Evolutionary conservation across 1,140 invertebrate genomes (phyloP), one percentile per base, ranked within the genome.

Genomic region (Saccostrea cuccullata): DNA sequence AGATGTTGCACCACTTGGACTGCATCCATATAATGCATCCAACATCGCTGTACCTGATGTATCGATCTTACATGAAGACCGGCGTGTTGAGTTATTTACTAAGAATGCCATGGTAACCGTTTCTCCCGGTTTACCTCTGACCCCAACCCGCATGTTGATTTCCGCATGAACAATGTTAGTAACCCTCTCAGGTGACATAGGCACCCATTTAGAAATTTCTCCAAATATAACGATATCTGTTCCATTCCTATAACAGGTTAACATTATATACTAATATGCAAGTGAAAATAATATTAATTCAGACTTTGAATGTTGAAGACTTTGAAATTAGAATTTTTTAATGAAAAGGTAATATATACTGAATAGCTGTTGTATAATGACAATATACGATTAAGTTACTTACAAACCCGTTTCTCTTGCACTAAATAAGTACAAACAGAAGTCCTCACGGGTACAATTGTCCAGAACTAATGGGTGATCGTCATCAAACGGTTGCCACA

Each of bases 191-290:
- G 87, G 87, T 2, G 91, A 91, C 86, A 91, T 90, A 1, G 90
- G 90, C 6, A 91, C 90, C 77, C 84, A 90, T 58, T 91, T 91
- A 30, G 84, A 36, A 26, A 85, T 82, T 86, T 90, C 91, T 15
- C 91, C 91, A 73, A 88, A 87, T 55, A 91, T 87, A 26, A 70
- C 73, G 2, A 91, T 86, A n/a, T 84, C 55, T 55, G 87, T 87
- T 20, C 82, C 64, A 85, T 86, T 86, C 55, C 89, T 91, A 82
- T 55, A 70, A 83, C 2, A 30, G 4, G n/a, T 26, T n/a, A 23
- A 26, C 12, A 17, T 15, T 26, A 30, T 77, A 30, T 77, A n/a
- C n/a, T n/a, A n/a, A n/a, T n/a, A 36, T 36, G 30, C 30, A 36
- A 36, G 30, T 0, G 30, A 36, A 0, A 36, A 1, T 36, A 1